Evolutionary conservation across 2,888 invertebrate species (phyloP), one percentile per base, ranked within the genome.

Genomic region (Epicampocera succincta): DNA sequence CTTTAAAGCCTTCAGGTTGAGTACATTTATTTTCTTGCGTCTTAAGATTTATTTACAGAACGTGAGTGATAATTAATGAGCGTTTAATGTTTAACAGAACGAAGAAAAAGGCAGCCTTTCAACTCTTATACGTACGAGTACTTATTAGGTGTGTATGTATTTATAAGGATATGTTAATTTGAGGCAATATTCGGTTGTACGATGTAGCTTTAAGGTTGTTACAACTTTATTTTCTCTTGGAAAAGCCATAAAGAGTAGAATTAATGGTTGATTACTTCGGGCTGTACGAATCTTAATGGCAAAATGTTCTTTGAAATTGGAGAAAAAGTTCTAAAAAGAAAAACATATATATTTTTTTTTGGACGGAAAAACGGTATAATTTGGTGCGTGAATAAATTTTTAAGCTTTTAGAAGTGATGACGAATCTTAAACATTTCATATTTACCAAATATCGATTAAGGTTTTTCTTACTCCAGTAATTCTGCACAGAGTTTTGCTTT

Each of bases 11-110:
- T 72, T 61, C 61, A 63, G 76, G 65, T 72, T 72, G 76, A 76
- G 61, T 68, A 56, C 29, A 61, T 80, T 69, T 80, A 65, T 52
- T 60, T 60, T 78, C 19, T 50, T 69, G 33, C 50, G 33, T 50
- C 58, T 66, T 65, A 81, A 82, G 82, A 82, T 82, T 82, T 82
- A 82, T 82, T 82, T 74, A 82, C 77, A 71, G 74, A 78, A 82
- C 82, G 82, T 82, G 82, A 82, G 82, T 74, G 82, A 82, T 82
- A 82, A 82, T 82, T 82, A 82, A 82, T 82, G 82, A 78, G 82
- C 78, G 71, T 74, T 82, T 82, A 82, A 78, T 69, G 77, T 74
- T 71, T 71, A 82, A 69, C 44, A 65, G 52, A 54, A 68, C 38
- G 29, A 63, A 61, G 6, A 48, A 58, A 75, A 65, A 72, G 21